A percentile compares a stretch with the other conserved stretches of the same genome.
Evolutionary conservation across 2,888 invertebrate species (phyloP).

Genomic region (Eutolmus rufibarbis): DNA sequence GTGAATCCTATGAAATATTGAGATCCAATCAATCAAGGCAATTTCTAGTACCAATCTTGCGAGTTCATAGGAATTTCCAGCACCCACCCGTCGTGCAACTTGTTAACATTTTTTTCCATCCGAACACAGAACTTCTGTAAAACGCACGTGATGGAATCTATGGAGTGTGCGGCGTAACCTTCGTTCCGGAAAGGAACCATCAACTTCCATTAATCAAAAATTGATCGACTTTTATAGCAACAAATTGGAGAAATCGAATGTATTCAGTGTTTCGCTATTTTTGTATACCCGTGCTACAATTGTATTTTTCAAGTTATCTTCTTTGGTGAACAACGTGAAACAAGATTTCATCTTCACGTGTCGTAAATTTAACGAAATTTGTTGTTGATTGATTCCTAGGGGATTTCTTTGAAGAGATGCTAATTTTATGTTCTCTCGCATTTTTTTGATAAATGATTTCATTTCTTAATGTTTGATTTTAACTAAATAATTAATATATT

Average conservation of each 20-base stretch:
- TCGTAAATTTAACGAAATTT: not conserved
- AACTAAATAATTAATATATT: too few relatives aligned
- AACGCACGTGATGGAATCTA: not conserved
- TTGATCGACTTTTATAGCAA: not conserved
- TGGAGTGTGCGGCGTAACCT: not conserved
- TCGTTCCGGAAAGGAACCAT: not conserved
- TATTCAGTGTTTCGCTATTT: not conserved
- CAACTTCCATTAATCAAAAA: not conserved
- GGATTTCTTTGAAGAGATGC: not conserved
- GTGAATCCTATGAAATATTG: not conserved
- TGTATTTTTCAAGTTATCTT: not conserved
- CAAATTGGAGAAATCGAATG: not conserved
- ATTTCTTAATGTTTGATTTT: too few relatives aligned
- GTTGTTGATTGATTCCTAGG: not conserved
- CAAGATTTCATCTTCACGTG: not conserved
- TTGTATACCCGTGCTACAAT: not conserved
- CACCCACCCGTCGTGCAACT: not conserved
- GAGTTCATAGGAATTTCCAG: not conserved
- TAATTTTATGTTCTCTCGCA: too few relatives aligned
- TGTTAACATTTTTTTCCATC: not conserved
- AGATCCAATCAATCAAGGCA: not conserved
- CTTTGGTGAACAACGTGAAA: not conserved
- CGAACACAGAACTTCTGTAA: not conserved
- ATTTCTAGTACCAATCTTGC: not conserved
- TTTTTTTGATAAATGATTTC: not conserved